Percentiles rank a stretch among this genome's conserved stretches.
Conservation (phyloP, 2,888 invertebrate genomes). For the Xestoiulus laeticollis region DNA sequence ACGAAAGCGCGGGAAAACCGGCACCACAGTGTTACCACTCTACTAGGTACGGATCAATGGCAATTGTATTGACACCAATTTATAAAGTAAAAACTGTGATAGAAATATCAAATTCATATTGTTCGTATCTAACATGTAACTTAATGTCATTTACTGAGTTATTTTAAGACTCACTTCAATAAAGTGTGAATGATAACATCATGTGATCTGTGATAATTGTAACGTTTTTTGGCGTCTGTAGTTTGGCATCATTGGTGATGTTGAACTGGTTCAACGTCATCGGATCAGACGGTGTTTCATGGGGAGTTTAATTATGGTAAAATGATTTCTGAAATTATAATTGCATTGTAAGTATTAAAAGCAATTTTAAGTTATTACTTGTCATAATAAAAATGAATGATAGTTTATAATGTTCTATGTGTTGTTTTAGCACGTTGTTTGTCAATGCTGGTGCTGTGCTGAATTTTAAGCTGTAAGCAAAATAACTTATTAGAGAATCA, state of each 20-base stretch:
- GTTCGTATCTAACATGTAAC: background rate
- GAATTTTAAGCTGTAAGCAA: slow-evolving; percentile 46
- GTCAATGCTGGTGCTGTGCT: slow-evolving; percentile 48
- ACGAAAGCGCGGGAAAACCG: slow-evolving; percentile 12
- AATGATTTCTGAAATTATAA: slow-evolving; percentile 51
- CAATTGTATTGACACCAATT: background rate
- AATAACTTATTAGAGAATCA: background rate
- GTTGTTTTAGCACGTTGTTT: slow-evolving; percentile 43
- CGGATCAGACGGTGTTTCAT: background rate
- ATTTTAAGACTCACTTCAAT: background rate
- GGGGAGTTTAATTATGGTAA: background rate
- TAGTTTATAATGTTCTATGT: background rate
- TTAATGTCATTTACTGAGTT: background rate
- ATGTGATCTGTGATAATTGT: no score
- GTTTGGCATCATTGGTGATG: background rate
- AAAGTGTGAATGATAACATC: background rate
- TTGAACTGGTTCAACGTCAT: no score
- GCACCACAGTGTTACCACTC: background rate
- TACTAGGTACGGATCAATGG: background rate
- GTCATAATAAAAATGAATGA: background rate
- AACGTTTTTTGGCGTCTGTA: background rate
- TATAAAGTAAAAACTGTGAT: background rate
- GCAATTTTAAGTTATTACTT: background rate
- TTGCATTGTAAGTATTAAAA: slow-evolving; percentile 43
- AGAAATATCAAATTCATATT: background rate